Evolutionary conservation across 2,888 invertebrate species (phyloP).

Genomic region (Drosophila monieri): DNA sequence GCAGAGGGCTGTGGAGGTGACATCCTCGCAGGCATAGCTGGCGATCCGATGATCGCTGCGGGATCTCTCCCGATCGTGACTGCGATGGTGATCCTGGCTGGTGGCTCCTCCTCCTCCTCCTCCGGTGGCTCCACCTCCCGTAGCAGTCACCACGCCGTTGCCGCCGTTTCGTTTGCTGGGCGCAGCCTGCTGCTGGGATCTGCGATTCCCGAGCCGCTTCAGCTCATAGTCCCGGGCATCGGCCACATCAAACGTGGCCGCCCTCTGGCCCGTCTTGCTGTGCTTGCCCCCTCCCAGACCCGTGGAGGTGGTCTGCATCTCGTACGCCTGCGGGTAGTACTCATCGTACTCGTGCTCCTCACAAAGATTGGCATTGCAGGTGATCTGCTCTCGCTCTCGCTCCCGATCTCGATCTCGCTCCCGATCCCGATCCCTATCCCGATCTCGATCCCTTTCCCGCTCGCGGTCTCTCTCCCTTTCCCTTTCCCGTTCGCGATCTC

Average conservation of each 20-base stretch:
- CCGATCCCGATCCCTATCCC: slow-evolving; percentile 16
- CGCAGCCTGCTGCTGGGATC: slow-evolving; percentile 81
- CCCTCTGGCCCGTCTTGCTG: slow-evolving; percentile 65
- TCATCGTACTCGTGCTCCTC: slow-evolving; percentile 83
- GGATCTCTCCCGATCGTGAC: slow-evolving; percentile 77
- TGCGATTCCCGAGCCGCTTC: slow-evolving; percentile 80
- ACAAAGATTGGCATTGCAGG: slow-evolving; percentile 78
- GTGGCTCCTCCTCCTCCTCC: slow-evolving; percentile 25
- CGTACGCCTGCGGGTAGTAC: slow-evolving; percentile 79
- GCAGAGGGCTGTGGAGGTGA: slow-evolving; percentile 46
- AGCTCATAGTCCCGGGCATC: slow-evolving; percentile 82
- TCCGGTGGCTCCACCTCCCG: slow-evolving; percentile 51
- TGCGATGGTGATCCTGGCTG: slow-evolving; percentile 68
- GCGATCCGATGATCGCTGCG: slow-evolving; percentile 81
- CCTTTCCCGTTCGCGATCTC: slow-evolving; percentile 13
- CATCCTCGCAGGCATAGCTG: slow-evolving; percentile 78
- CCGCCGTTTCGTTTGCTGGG: slow-evolving; percentile 71
- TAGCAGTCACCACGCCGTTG: slow-evolving; percentile 8
- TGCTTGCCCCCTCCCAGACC: slow-evolving; percentile 50
- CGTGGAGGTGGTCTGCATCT: slow-evolving; percentile 39
- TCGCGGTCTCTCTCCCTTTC: slow-evolving; percentile 3
- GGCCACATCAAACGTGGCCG: slow-evolving; percentile 82
- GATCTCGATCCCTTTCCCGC: slow-evolving; percentile 4
- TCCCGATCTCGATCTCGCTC: slow-evolving; percentile 25
- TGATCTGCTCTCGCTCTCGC: slow-evolving; percentile 43